phyloP scores from a whole-genome alignment of 2,113 vertebrate genomes.

The Raja brachyura region DNA sequence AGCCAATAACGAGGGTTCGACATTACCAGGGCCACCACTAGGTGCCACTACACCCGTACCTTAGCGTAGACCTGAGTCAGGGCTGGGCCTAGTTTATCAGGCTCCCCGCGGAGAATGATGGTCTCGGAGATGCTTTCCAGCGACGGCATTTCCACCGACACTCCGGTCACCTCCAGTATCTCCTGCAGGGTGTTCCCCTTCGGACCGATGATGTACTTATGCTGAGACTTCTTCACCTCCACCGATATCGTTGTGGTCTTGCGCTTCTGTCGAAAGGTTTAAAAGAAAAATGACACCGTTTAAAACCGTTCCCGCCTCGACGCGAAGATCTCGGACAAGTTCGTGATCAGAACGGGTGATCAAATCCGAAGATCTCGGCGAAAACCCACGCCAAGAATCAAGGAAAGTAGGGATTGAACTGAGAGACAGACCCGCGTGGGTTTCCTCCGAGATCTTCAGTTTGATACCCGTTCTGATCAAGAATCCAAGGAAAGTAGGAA shows the following conservation, averaged over 20 bases:
- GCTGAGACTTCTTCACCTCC: constrained; percentile 69
- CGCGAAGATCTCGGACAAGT: too few relatives aligned
- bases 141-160: constrained; percentile 62
- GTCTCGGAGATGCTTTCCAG: constrained; percentile 64
- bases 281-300: background rate
- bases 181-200: constrained; percentile 69
- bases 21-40: too few relatives aligned
- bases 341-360: too few relatives aligned
- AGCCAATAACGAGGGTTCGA: too few relatives aligned
- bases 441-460: too few relatives aligned
- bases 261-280: constrained; percentile 58
- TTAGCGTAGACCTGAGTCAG: constrained; percentile 66
- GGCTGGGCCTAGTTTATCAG: constrained; percentile 59
- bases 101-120: constrained; percentile 64
- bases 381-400: too few relatives aligned
- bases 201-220: constrained; percentile 65
- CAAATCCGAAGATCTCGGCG: too few relatives aligned
- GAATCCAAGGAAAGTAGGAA: too few relatives aligned
- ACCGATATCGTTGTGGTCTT: constrained; percentile 65
- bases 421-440: too few relatives aligned
- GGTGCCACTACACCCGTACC: too few relatives aligned
- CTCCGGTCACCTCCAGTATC: constrained; percentile 63
- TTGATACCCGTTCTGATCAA: too few relatives aligned
- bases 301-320: background rate
- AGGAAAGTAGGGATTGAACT: too few relatives aligned